phyloP scores from a whole-genome alignment of 2,797 vertebrate genomes.

The Sylvilagus floridanus region DNA sequence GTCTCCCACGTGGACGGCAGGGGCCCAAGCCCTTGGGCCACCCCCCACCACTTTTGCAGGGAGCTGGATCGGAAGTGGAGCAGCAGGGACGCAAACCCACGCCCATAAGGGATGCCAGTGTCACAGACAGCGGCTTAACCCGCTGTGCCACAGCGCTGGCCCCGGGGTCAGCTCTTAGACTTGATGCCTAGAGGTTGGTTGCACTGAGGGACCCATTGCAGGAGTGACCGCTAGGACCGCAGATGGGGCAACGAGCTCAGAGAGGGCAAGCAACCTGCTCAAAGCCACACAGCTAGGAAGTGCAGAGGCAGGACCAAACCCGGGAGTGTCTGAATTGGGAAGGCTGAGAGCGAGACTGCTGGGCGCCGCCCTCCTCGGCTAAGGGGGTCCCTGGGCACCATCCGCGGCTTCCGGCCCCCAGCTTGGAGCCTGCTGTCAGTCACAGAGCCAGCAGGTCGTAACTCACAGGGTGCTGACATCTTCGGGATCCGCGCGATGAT shows the following conservation, averaged over 20 bases:
- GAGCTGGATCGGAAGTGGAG: too few relatives aligned
- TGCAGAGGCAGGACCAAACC: not conserved
- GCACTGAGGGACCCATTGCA: not conserved
- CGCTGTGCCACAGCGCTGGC: too few relatives aligned
- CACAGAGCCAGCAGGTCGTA: not conserved
- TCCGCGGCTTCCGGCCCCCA: not conserved
- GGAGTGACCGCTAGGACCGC: not conserved
- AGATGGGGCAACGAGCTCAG: not conserved
- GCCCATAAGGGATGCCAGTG: too few relatives aligned
- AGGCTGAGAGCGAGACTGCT: not conserved
- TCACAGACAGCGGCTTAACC: too few relatives aligned
- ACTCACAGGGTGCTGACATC: not conserved
- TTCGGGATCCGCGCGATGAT: not conserved
- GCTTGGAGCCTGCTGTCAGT: not conserved
- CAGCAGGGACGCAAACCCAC: too few relatives aligned
- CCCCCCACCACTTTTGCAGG: too few relatives aligned
- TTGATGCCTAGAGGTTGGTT: accelerated
- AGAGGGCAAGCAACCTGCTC: not conserved
- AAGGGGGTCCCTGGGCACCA: not conserved
- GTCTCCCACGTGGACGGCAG: too few relatives aligned
- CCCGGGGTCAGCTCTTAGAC: not conserved
- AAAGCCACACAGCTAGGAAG: not conserved
- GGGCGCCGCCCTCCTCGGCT: not conserved
- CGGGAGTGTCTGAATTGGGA: not conserved
- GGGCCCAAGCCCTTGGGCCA: too few relatives aligned